Conservation (phyloP, 2,113 vertebrate species). For the Megalops atlanticus region DNA sequence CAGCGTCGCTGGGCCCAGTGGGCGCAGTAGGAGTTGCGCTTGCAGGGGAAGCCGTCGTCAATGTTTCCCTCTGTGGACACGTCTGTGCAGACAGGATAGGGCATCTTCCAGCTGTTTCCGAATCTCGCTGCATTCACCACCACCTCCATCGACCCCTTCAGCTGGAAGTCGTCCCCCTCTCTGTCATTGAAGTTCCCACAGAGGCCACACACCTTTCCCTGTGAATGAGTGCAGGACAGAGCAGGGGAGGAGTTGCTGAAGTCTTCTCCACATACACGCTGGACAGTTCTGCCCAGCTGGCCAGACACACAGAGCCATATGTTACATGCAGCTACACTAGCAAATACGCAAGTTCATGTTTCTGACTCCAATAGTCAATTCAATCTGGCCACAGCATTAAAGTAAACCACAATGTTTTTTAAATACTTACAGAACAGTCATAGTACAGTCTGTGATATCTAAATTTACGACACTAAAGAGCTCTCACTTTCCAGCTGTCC, state of each 20-base stretch:
- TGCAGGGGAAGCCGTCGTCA: conserved; percentile 73
- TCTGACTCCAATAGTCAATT: too few relatives aligned
- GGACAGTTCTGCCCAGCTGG: not conserved
- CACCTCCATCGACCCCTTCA: conserved; percentile 54
- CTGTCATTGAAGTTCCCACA: conserved; percentile 84
- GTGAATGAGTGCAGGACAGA: conserved; percentile 10
- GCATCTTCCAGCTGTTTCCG: conserved; percentile 80
- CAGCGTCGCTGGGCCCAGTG: conserved; percentile 79
- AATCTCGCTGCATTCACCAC: conserved; percentile 65
- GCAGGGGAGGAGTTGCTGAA: not conserved
- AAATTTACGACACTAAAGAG: not conserved
- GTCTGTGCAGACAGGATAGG: conserved; percentile 70
- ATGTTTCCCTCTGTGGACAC: too few relatives aligned
- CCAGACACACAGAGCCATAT: not conserved
- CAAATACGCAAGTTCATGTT: too few relatives aligned
- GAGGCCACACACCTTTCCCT: conserved; percentile 77
- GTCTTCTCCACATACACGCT: not conserved
- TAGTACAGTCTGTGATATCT: not conserved
- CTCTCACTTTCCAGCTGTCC: conserved; percentile 67
- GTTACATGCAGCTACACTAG: not conserved
- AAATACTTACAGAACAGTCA: not conserved
- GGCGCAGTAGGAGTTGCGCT: conserved; percentile 77
- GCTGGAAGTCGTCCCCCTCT: conserved; percentile 77
- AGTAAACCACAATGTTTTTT: not conserved
- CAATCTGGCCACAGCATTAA: too few relatives aligned